Base-by-base conservation (phyloP, 2,113 vertebrate species). In the Capreolus pygargus region DNA sequence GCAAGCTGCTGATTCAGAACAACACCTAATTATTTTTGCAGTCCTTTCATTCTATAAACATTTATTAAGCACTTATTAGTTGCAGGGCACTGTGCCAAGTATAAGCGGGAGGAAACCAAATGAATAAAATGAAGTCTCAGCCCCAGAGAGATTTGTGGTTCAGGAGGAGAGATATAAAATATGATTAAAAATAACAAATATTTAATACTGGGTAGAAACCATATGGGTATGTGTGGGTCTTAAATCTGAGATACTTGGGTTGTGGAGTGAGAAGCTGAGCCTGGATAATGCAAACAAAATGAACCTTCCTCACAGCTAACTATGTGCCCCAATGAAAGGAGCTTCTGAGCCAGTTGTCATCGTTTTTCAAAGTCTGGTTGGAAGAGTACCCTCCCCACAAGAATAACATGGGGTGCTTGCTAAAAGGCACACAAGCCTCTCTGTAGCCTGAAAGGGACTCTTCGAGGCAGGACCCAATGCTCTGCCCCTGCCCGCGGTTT, bases 21-120 rank as follows among this genome's bases (percentile, higher is more conserved):
- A 88, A 81, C 76, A 88, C n/a, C 93, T 93, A 82, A 97, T 79
- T 96, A 92, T 91, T 96, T 90, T 70, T 89, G 39, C 82, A 86
- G 89, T 55, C 58, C 87, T 94, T 94, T 95, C 92, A 76, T 94
- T 97, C 95, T 86, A 76, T 79, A 95, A 91, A 92, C 95, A 96
- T 91, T 96, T 97, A 96, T 95, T 97, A 97, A 97, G 86, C 92
- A 82, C 82, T 93, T 98, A 96, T 67, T 97, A 92, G 91, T 58
- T 67, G 57, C 91, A 58, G 93, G 89, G 57, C 86, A 33, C 47
- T 58, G 52, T 91, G 86, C 94, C 94, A 94, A 89, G 67, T 58
- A 25, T 50, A 91, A 64, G 89, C 0, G 7, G 45, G 36, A 93
- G 43, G 74, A 95, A 98, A 86, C 47, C 91, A 95, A 93, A 45